Evolutionary conservation across 2,797 vertebrate species (phyloP).

Genomic region (Anolis apletophallus): DNA sequence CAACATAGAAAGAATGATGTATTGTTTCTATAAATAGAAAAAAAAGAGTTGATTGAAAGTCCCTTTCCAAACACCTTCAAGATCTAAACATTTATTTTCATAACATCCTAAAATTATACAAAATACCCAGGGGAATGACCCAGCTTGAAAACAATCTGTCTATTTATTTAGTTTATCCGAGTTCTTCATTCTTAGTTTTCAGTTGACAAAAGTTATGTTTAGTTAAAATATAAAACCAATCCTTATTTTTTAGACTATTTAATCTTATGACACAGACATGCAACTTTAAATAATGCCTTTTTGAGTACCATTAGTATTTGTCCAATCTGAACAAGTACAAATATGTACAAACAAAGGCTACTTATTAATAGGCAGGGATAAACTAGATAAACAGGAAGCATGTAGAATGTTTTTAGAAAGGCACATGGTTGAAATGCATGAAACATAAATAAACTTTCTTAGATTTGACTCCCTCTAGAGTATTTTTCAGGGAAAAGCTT

Average conservation of each 20-base stretch:
- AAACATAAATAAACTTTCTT: constrained; percentile 81
- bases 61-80: constrained; percentile 17
- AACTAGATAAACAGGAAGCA: constrained; percentile 68
- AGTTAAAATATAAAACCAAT: constrained; percentile 45
- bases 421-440: constrained; percentile 59
- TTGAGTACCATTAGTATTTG: constrained; percentile 55
- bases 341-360: constrained; percentile 56
- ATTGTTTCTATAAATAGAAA: not conserved
- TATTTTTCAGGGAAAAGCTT: constrained; percentile 79
- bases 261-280: constrained; percentile 54
- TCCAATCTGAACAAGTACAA: constrained; percentile 56
- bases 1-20: not conserved
- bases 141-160: constrained; percentile 19
- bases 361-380: constrained; percentile 58
- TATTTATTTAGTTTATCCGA: constrained; percentile 50
- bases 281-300: constrained; percentile 47
- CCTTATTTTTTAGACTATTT: constrained; percentile 45
- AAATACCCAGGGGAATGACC: constrained; percentile 1
- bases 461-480: constrained; percentile 91
- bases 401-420: constrained; percentile 61
- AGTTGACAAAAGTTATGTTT: constrained; percentile 23
- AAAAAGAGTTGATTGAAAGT: not conserved
- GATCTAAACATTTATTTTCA: constrained; percentile 17
- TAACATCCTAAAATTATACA: constrained; percentile 22
- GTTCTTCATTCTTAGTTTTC: constrained; percentile 35